A percentile compares a stretch with the other conserved stretches of the same genome.
Conservation (phyloP, 2,113 vertebrate species). For the Misgurnus mizolepis region DNA sequence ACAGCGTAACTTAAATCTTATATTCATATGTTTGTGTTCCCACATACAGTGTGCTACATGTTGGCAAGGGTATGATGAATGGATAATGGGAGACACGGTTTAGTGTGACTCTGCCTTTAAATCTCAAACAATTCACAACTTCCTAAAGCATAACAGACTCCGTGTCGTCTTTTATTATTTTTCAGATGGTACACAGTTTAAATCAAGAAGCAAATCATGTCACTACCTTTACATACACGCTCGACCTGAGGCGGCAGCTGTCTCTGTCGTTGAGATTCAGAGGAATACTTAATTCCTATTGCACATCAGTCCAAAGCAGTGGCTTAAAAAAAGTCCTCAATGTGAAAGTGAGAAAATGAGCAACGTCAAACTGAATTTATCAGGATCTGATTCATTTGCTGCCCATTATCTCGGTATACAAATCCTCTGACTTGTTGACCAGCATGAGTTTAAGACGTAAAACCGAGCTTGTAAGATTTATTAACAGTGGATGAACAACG, state of each 20-base stretch:
- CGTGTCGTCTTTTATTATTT: slow-evolving; percentile 39
- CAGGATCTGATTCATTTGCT: slow-evolving; percentile 13
- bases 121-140: not conserved
- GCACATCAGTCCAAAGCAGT: slow-evolving; percentile 51
- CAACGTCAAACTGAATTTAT: slow-evolving; percentile 2
- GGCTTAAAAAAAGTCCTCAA: slow-evolving; percentile 39
- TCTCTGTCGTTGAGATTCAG: slow-evolving; percentile 29
- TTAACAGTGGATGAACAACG: slow-evolving; percentile 10
- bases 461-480: slow-evolving; percentile 18
- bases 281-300: slow-evolving; percentile 46
- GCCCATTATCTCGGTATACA: slow-evolving; percentile 14
- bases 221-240: slow-evolving; percentile 35
- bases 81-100: too few relatives aligned
- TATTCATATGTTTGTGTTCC: too few relatives aligned
- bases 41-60: too few relatives aligned
- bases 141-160: slow-evolving; percentile 12
- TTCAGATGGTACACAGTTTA: slow-evolving; percentile 47
- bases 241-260: slow-evolving; percentile 29
- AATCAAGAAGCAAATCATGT: slow-evolving; percentile 45
- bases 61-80: too few relatives aligned
- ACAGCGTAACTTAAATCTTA: too few relatives aligned
- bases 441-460: slow-evolving; percentile 33
- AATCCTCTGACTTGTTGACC: not conserved
- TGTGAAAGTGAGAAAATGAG: slow-evolving; percentile 16
- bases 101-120: not conserved